A percentile compares a stretch with the other conserved stretches of the same genome.
phyloP scores from a whole-genome alignment of 2,113 vertebrate species.

The Elephas maximus region DNA sequence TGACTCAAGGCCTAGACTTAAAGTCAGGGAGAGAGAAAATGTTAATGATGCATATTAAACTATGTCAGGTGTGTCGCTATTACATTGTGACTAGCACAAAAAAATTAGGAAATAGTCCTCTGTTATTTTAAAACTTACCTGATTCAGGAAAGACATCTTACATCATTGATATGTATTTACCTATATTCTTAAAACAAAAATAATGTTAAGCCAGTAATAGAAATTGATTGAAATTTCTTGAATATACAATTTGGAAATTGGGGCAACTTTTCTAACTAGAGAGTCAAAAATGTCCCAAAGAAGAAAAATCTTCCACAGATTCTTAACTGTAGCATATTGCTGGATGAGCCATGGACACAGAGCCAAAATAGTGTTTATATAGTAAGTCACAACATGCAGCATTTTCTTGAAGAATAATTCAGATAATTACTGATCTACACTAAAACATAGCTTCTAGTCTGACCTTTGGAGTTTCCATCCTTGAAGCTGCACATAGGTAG shows the following conservation, averaged over 20 bases:
- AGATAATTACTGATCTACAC: not conserved
- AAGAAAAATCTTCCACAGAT: too few relatives aligned
- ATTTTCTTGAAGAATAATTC: not conserved
- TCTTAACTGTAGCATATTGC: not conserved
- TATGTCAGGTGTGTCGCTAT: not conserved
- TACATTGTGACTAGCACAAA: not conserved
- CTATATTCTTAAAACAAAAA: not conserved
- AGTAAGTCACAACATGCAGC: not conserved
- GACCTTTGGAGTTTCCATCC: not conserved
- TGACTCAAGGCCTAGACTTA: not conserved
- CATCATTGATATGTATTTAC: not conserved
- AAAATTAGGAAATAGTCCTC: not conserved
- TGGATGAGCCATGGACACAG: not conserved
- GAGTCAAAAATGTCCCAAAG: too few relatives aligned
- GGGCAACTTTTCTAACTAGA: not conserved
- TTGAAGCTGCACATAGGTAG: not conserved
- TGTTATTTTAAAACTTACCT: not conserved
- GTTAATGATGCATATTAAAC: not conserved
- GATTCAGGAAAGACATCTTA: not conserved
- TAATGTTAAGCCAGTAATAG: not conserved
- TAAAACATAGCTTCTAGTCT: not conserved
- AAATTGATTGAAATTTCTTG: not conserved
- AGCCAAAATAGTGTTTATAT: not conserved
- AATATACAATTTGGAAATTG: not conserved
- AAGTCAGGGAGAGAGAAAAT: not conserved